These are phyloP conservation scores for Paratilapia polleni DNA, from an alignment of 2,113 vertebrate genomes.

Conservation along the genomic window DNA sequence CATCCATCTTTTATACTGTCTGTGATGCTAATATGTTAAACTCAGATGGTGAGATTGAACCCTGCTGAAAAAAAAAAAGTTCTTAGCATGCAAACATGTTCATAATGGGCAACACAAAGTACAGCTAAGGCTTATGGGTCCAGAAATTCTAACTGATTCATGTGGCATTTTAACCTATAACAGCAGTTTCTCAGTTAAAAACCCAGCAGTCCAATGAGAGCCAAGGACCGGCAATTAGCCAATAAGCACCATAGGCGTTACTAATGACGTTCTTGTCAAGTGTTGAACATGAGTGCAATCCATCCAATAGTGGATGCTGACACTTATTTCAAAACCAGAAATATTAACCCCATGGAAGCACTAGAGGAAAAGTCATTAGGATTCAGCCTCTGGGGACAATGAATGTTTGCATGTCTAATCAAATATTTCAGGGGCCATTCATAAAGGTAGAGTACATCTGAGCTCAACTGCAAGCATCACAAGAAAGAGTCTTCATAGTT, in stretches of 20 bases:
- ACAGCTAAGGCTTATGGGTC: not conserved
- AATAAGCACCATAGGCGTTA: not conserved
- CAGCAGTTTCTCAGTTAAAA: too few relatives aligned
- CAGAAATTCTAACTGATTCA: too few relatives aligned
- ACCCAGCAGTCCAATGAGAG: too few relatives aligned
- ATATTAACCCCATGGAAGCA: too few relatives aligned
- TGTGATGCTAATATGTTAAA: not conserved
- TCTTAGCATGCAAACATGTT: not conserved
- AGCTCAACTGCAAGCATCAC: not conserved
- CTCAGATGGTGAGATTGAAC: not conserved
- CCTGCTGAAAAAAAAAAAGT: too few relatives aligned
- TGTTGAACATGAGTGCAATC: not conserved
- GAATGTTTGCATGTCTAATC: not conserved
- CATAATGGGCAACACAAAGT: not conserved
- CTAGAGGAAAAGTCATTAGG: not conserved
- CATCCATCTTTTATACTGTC: not conserved
- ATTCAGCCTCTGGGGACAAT: rapidly evolving
- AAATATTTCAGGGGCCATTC: not conserved
- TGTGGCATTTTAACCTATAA: too few relatives aligned
- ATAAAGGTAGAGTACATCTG: not conserved
- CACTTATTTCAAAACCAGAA: not conserved
- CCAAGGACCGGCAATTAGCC: not conserved
- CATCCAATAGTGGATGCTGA: not conserved
- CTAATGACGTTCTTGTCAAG: not conserved
- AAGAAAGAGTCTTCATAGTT: not conserved